Base-by-base conservation (phyloP, 2,113 vertebrate genomes). In the Cercocebus atys region DNA sequence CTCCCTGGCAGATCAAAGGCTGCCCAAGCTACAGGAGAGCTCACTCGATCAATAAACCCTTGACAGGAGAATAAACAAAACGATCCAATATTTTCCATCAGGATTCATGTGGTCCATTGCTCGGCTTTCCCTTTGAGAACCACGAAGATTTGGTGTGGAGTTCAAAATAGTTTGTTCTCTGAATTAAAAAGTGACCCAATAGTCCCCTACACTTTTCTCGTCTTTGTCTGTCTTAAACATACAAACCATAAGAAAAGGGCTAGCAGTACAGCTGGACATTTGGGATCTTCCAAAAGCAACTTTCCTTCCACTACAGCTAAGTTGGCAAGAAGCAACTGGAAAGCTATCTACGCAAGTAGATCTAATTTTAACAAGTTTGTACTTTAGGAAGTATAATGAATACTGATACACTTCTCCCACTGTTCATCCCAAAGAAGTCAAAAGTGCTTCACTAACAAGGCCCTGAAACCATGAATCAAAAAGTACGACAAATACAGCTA, bases 1-100 rank as follows among this genome's bases (percentile, higher is more conserved):
- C 93, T 96, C 95, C 97, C 94, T 91, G 96, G 98, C 93, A 98
- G 97, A 98, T 98, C 98, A 98, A 98, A 98, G 98, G 94, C 97
- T 86, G 72, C 88, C 80, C 57, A 32, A 94, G 78, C 98, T 85
- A 94, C 95, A 97, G 97, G 90, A 98, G 95, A 96, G 81, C 90
- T 92, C 96, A 43, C 94, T 97, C 93, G 10, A 98, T 98, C 98
- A 96, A 97, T 97, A 97, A 97, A 95, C 90, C 82, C 90, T 82
- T 98, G 98, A 98, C 97, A 95, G 2, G n/a, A 97, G 95, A 95
- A 97, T 97, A 97, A 98, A 98, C 97, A 98, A 93, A 96, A 89
- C 23, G 5, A 93, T 92, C 88, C 94, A 94, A 93, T 94, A 96
- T 96, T 98, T 97, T 88, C 90, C 93, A 96, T 90, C 85, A 92